Evolutionary conservation across 2,113 vertebrate genomes (phyloP).

Genomic region (Paramormyrops kingsleyae): DNA sequence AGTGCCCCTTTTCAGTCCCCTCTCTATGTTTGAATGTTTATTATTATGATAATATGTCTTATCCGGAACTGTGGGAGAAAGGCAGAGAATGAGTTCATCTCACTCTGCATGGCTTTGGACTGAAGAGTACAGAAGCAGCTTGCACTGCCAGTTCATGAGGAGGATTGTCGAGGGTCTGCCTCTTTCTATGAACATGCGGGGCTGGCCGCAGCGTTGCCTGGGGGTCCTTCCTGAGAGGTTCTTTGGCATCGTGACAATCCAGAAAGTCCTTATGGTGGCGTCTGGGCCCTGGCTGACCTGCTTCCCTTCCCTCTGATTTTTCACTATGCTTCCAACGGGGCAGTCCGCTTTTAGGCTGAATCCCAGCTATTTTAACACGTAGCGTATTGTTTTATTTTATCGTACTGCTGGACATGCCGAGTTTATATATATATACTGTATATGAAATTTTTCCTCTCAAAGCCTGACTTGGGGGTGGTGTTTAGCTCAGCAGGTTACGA

Average conservation of each 20-base stretch:
- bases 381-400: neutral
- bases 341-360: neutral
- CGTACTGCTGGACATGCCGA: neutral
- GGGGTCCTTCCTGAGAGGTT: neutral
- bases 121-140: neutral
- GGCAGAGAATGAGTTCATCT: neutral
- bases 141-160: neutral
- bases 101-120: neutral
- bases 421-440: neutral
- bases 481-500: neutral
- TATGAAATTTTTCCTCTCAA: neutral
- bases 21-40: neutral
- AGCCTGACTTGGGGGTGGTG: neutral
- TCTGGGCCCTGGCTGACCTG: neutral
- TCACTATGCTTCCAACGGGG: neutral
- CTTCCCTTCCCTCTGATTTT: neutral
- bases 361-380: neutral
- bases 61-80: neutral
- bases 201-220: neutral
- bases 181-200: neutral
- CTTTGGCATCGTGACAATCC: neutral
- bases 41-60: constrained; percentile 1
- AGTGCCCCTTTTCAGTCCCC: neutral
- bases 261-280: neutral
- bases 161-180: neutral